Evolutionary conservation across 64 coral and sea anemone species (phyloP).

Genomic region (Pocillopora verrucosa): DNA sequence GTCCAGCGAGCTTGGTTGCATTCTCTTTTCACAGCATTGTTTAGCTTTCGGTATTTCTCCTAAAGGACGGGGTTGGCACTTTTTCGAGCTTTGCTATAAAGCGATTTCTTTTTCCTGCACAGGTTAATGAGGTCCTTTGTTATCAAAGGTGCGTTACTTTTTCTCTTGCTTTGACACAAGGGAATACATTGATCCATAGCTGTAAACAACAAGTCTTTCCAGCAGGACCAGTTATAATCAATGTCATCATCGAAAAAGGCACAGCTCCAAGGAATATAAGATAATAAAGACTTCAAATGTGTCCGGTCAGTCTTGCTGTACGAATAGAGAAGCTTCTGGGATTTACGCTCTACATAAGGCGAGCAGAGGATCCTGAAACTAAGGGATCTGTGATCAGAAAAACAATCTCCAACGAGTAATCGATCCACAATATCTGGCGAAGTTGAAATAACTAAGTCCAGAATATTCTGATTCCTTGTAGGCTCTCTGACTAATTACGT

Average conservation of each 20-base stretch:
- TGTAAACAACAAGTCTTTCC: constrained; percentile 44
- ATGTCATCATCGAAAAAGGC: constrained; percentile 23
- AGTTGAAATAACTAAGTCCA: too few species aligned
- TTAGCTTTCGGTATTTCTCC: constrained; percentile 36
- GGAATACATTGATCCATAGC: constrained; percentile 37
- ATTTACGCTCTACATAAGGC: too few species aligned
- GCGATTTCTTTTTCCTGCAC: constrained; percentile 32
- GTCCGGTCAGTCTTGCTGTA: too few species aligned
- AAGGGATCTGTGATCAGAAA: too few species aligned
- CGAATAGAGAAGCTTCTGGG: too few species aligned
- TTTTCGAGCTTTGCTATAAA: constrained; percentile 38
- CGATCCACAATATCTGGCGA: too few species aligned
- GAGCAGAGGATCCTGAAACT: too few species aligned
- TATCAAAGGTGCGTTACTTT: constrained; percentile 36
- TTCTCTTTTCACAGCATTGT: constrained; percentile 33
- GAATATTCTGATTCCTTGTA: too few species aligned
- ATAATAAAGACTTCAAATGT: not conserved
- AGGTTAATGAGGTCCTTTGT: constrained; percentile 25
- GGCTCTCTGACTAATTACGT: too few species aligned
- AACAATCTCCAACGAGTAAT: too few species aligned
- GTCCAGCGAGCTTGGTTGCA: not conserved
- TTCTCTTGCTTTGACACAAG: constrained; percentile 1
- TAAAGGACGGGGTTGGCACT: not conserved
- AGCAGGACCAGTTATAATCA: constrained; percentile 18
- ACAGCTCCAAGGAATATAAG: constrained; percentile 12